These are phyloP conservation scores for Tinamus major DNA, from an alignment of 2,797 vertebrate species.

Conservation along the genomic window DNA sequence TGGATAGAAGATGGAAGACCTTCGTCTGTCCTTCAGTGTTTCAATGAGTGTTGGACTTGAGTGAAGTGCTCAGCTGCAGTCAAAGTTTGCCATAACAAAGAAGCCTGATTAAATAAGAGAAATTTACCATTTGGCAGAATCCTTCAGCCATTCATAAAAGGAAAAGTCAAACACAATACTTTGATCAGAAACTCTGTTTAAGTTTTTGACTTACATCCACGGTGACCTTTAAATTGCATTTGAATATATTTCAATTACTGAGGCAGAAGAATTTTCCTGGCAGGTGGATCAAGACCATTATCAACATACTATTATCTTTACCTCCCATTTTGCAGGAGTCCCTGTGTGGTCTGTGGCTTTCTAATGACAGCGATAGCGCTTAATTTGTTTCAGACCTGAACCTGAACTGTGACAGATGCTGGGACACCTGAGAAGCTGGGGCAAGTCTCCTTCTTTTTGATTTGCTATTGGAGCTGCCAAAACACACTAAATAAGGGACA, in stretches of 20 bases:
- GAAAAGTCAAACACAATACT: slow-evolving; percentile 19
- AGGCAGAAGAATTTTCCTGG: slow-evolving; percentile 26
- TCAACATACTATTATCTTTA: background rate
- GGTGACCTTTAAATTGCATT: slow-evolving; percentile 47
- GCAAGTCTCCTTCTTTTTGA: background rate
- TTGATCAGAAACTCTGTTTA: slow-evolving; percentile 27
- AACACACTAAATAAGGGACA: background rate
- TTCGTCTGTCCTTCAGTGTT: slow-evolving; percentile 11
- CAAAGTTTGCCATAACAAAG: slow-evolving; percentile 24
- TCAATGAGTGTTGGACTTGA: slow-evolving; percentile 4
- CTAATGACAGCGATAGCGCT: background rate
- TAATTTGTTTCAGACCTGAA: slow-evolving; percentile 10
- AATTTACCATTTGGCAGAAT: slow-evolving; percentile 48
- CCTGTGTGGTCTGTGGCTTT: background rate
- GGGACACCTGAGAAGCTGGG: background rate
- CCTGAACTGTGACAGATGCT: background rate
- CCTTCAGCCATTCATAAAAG: background rate
- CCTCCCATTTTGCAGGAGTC: background rate
- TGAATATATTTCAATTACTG: slow-evolving; percentile 45
- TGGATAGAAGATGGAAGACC: slow-evolving; percentile 13
- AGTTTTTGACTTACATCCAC: slow-evolving; percentile 21
- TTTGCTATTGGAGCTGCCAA: background rate
- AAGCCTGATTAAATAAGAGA: slow-evolving; percentile 49
- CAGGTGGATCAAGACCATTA: slow-evolving; percentile 48
- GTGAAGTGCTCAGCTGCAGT: slow-evolving; percentile 46